Base-by-base conservation (phyloP, 35 echinoderm and acorn worm genomes). In the Strongylocentrotus purpuratus region DNA sequence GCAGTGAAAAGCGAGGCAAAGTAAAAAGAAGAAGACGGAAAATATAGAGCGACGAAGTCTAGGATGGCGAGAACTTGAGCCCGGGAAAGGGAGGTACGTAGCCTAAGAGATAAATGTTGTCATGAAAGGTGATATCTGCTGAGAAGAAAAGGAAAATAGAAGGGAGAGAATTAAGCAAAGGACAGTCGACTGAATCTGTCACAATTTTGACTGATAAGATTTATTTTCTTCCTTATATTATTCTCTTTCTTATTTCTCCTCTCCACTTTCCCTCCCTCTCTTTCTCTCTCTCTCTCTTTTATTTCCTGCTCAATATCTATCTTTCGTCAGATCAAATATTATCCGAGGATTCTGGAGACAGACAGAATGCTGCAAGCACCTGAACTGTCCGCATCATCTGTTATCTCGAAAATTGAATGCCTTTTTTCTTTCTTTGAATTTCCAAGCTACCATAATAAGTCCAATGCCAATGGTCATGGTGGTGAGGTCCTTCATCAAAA, bases 101-200 rank as follows among this genome's bases (percentile, higher is more conserved):
- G 87, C 87, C 87, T 89, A 28, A 89, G 87, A 89, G 87, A 89
- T 89, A 89, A 89, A 89, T 89, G 87, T 89, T 89, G 87, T 89
- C 87, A 46, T 46, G 87, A 89, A 89, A 89, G 87, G 25, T 89
- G 33, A 89, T 89, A 89, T 31, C 32, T 15, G 32, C 7, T 18
- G 87, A 45, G 33, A 31, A 89, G 32, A n/a, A 46, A 89, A 89
- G 33, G 45, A 89, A 89, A 89, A 89, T 45, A 89, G 87, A 89
- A 89, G 31, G 87, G 87, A 89, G 32, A 46, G 45, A 45, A 45
- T 46, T 46, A 89, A 46, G 33, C 32, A 89, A 46, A 89, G 25
- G 45, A 45, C 25, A 89, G 87, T 45, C 32, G 25, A 89, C 45
- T 33, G 45, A 89, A 89, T 89, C 87, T 89, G 87, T 89, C 87